phyloP scores from a whole-genome alignment of 2,113 vertebrate genomes.

The Mormyrus lacerda region DNA sequence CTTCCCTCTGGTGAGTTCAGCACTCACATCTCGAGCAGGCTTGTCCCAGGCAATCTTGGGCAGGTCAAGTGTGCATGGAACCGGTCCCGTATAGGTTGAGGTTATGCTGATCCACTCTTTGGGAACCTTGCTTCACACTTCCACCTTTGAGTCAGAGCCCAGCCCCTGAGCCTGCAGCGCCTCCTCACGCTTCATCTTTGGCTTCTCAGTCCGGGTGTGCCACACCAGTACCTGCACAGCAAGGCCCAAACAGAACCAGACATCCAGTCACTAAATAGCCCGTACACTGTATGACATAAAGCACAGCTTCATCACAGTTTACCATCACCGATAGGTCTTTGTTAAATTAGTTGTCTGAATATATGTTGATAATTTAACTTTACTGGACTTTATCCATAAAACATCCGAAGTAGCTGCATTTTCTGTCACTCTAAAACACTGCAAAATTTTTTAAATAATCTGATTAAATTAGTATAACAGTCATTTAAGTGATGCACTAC shows the following conservation, averaged over 20 bases:
- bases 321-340: neutral
- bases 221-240: constrained; percentile 76
- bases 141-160: constrained; percentile 73
- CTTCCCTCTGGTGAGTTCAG: neutral
- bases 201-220: constrained; percentile 87
- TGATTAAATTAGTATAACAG: neutral
- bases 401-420: neutral
- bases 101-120: neutral
- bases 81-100: neutral
- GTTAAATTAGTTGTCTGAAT: neutral
- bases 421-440: neutral
- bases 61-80: neutral
- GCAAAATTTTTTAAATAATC: neutral
- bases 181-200: constrained; percentile 86
- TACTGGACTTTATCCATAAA: neutral
- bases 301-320: neutral
- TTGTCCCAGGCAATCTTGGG: neutral
- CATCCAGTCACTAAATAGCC: neutral
- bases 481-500: neutral
- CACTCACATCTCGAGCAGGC: neutral
- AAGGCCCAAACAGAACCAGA: neutral
- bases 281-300: neutral
- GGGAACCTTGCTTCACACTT: constrained; percentile 60
- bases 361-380: neutral
- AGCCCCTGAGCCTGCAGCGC: constrained; percentile 73